Evolutionary conservation across 2,797 vertebrate species (phyloP).

Genomic region (Pantherophis alleghaniensis): DNA sequence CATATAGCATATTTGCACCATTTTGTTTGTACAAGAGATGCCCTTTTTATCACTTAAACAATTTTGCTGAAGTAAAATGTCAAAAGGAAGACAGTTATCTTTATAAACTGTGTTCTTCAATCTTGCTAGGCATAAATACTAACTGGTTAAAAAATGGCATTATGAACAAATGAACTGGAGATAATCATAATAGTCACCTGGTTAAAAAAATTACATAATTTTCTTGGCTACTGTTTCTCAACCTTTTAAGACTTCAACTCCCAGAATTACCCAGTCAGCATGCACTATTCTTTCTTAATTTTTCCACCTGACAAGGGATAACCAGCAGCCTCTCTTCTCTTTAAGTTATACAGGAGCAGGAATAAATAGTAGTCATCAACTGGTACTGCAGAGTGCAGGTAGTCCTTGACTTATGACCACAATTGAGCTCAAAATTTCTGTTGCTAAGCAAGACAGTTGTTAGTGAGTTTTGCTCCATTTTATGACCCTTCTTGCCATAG

Average conservation of each 20-base stretch:
- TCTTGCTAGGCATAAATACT: neutral
- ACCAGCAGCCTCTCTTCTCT: neutral
- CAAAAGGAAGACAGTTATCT: neutral
- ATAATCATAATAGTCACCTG: neutral
- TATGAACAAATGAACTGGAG: neutral
- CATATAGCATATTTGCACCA: neutral
- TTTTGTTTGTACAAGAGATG: neutral
- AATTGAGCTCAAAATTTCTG: neutral
- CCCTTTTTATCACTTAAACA: slow-evolving; percentile 7
- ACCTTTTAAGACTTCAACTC: neutral
- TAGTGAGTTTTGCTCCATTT: neutral
- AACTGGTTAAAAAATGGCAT: neutral
- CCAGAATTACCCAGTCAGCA: neutral
- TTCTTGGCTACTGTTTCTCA: neutral
- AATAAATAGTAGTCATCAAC: neutral
- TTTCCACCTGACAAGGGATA: neutral
- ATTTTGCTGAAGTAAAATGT: neutral
- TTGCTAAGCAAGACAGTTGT: neutral
- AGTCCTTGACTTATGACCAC: neutral
- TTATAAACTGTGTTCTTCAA: neutral
- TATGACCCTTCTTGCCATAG: neutral
- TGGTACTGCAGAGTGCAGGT: neutral
- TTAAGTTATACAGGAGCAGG: neutral
- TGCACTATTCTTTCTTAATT: neutral
- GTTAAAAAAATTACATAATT: neutral